These are phyloP conservation scores for Cyclina sinensis DNA, from an alignment of 1,140 invertebrate genomes.

Conservation along the genomic window DNA sequence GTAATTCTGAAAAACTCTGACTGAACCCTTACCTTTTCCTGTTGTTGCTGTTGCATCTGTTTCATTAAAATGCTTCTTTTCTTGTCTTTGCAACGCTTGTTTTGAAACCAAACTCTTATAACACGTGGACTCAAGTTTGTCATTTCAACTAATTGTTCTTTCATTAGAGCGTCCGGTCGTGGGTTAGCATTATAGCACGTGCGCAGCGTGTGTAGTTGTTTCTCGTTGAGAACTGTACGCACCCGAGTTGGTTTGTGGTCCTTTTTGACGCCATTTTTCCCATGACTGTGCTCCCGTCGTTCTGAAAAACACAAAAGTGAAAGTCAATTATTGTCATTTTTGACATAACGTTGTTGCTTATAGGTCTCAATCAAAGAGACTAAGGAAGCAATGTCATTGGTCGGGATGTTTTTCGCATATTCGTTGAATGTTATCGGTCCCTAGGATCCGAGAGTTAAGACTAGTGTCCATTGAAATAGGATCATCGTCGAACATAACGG, in stretches of 20 bases:
- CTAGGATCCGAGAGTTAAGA: too few species aligned
- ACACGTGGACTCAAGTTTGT: conserved; percentile 97
- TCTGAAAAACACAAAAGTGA: conserved; percentile 72
- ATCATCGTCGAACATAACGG: too few species aligned
- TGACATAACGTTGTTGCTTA: too few species aligned
- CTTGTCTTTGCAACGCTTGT: conserved; percentile 99
- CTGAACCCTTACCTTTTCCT: conserved; percentile 89
- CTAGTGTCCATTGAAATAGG: too few species aligned
- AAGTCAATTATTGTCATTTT: too few species aligned
- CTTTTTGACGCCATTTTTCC: conserved; percentile 79
- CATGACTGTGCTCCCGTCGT: conserved; percentile 76
- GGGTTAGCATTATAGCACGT: conserved; percentile 98
- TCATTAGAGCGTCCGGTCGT: conserved; percentile 99
- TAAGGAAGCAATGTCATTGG: too few species aligned
- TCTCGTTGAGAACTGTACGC: conserved; percentile 99
- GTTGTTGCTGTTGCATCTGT: conserved; percentile 98
- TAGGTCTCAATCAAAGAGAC: too few species aligned
- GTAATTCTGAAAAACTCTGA: too few species aligned
- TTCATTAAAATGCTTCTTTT: conserved; percentile 99
- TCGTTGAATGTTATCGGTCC: too few species aligned
- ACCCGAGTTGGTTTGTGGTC: conserved; percentile 96
- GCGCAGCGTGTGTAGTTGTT: conserved; percentile 97
- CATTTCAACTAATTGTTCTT: conserved; percentile 99
- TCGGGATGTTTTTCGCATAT: too few species aligned
- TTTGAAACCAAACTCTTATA: conserved; percentile 99